Conservation (phyloP, 2,888 invertebrate species). For the Sarcophaga subvicina region DNA sequence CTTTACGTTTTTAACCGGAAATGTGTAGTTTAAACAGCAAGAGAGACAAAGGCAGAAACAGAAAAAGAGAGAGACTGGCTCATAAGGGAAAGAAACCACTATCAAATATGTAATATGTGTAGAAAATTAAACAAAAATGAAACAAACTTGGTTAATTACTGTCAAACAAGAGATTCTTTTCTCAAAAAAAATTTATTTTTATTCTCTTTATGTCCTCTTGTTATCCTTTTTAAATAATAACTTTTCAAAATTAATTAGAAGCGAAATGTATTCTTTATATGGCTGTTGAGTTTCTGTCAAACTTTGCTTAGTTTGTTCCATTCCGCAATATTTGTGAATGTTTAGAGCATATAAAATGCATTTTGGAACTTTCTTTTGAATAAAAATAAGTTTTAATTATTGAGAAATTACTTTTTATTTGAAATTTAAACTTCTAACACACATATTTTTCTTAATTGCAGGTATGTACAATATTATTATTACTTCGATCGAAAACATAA, state of each 20-base stretch:
- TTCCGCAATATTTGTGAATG: too few species aligned
- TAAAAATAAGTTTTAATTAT: too few species aligned
- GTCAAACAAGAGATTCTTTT: background rate
- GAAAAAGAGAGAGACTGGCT: background rate
- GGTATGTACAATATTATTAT: too few species aligned
- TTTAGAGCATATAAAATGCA: too few species aligned
- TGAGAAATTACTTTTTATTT: too few species aligned
- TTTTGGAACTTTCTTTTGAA: too few species aligned
- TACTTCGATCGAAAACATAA: too few species aligned
- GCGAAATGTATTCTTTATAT: background rate
- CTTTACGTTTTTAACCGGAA: background rate
- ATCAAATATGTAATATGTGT: background rate
- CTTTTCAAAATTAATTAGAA: conserved; percentile 6
- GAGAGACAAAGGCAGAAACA: background rate
- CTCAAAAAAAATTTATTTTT: background rate
- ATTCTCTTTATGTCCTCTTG: background rate
- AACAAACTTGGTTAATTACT: conserved; percentile 45
- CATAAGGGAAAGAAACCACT: too few species aligned
- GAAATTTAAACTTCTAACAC: too few species aligned
- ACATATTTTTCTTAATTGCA: too few species aligned
- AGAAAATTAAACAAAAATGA: conserved; percentile 7
- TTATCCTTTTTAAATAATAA: background rate
- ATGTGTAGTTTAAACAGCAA: background rate
- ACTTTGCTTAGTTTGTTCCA: too few species aligned
- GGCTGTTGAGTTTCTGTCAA: background rate